A percentile compares a stretch with the other conserved stretches of the same genome.
These are phyloP conservation scores for Esox niger DNA, from an alignment of 2,113 vertebrate species.

Conservation along the genomic window DNA sequence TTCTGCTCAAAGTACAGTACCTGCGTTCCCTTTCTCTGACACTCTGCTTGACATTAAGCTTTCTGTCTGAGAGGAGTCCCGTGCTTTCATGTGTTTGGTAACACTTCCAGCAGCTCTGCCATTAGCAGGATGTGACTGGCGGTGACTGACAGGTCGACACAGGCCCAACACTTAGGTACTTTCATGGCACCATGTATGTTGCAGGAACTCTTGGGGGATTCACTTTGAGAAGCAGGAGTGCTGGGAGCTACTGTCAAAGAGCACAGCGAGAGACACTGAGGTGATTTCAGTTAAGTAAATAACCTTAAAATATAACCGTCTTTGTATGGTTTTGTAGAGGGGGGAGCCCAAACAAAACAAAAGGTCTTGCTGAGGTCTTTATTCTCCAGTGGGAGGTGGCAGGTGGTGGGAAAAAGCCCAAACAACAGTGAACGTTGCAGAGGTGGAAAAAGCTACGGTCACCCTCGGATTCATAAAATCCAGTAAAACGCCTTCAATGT, in stretches of 20 bases:
- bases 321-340: slow-evolving; percentile 32
- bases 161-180: slow-evolving; percentile 36
- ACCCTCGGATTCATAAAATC: neutral
- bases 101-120: slow-evolving; percentile 40
- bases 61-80: slow-evolving; percentile 37
- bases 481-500: too few relatives aligned
- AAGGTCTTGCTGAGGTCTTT: slow-evolving; percentile 25
- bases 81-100: slow-evolving; percentile 20
- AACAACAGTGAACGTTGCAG: neutral
- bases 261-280: slow-evolving; percentile 45
- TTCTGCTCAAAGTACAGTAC: slow-evolving; percentile 24
- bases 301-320: slow-evolving; percentile 42
- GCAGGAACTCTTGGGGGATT: slow-evolving; percentile 40
- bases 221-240: slow-evolving; percentile 46
- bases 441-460: neutral
- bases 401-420: neutral
- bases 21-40: slow-evolving; percentile 30
- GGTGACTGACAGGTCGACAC: slow-evolving; percentile 50
- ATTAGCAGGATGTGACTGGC: slow-evolving; percentile 38
- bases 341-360: slow-evolving; percentile 23
- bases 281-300: slow-evolving; percentile 55
- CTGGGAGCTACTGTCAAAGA: slow-evolving; percentile 52
- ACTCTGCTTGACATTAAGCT: slow-evolving; percentile 37
- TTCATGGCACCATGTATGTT: slow-evolving; percentile 45
- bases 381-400: slow-evolving; percentile 8